phyloP scores from a whole-genome alignment of 1,140 invertebrate genomes.

The Platyscapa corneri region DNA sequence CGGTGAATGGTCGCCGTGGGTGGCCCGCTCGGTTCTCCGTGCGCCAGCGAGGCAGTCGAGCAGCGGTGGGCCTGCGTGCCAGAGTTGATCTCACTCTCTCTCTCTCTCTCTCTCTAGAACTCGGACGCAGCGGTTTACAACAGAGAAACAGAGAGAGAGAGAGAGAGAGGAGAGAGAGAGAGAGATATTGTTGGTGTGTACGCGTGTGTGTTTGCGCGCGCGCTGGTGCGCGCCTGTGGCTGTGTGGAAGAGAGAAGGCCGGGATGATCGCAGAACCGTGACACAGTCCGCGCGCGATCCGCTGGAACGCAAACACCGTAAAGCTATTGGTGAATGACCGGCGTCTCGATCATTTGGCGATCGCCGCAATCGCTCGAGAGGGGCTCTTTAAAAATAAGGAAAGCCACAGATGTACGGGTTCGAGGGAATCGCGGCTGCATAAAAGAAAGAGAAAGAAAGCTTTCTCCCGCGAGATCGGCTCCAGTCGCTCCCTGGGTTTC shows the following conservation, averaged over 20 bases:
- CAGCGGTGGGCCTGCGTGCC: constrained; percentile 67
- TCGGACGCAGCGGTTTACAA: background rate
- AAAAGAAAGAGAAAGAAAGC: background rate
- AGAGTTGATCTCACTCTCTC: constrained; percentile 57
- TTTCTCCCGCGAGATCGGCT: background rate
- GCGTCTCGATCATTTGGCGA: constrained; percentile 53
- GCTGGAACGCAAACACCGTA: constrained; percentile 50
- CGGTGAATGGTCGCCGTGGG: constrained; percentile 75
- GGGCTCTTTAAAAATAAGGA: constrained; percentile 31
- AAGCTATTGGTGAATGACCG: constrained; percentile 56
- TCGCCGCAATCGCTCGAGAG: background rate
- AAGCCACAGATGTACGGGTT: background rate
- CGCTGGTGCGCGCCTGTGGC: too few species aligned
- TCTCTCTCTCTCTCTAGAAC: constrained; percentile 54
- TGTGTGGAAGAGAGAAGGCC: background rate
- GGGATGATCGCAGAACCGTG: constrained; percentile 60
- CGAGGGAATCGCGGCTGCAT: background rate
- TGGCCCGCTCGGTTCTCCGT: constrained; percentile 70
- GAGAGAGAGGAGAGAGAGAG: too few species aligned
- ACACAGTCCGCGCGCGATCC: constrained; percentile 56
- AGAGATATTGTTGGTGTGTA: too few species aligned
- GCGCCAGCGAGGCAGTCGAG: constrained; percentile 61
- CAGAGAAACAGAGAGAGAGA: constrained; percentile 21
- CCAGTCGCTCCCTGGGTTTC: background rate
- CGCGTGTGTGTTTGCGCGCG: too few species aligned